These are phyloP conservation scores for Macrosoma leucophasiata DNA, from an alignment of 2,888 invertebrate genomes.

Conservation along the genomic window DNA sequence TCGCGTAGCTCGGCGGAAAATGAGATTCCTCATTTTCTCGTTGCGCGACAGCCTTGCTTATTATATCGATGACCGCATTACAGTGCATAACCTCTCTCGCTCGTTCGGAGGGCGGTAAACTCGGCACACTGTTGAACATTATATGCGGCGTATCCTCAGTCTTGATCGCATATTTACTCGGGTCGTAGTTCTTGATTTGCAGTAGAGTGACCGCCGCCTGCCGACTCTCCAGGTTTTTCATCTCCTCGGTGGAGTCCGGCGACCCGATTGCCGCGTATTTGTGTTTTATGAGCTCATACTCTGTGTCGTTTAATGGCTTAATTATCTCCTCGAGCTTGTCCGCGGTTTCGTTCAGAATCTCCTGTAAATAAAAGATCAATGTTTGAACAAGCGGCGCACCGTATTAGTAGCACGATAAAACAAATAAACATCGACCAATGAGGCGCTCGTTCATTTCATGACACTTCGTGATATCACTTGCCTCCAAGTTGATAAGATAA, in stretches of 20 bases:
- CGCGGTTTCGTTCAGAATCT: constrained; percentile 74
- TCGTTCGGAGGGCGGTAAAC: constrained; percentile 72
- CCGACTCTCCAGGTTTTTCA: constrained; percentile 70
- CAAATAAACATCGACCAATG: constrained; percentile 58
- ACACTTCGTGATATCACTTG: constrained; percentile 55
- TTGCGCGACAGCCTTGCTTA: constrained; percentile 71
- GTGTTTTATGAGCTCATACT: constrained; percentile 51
- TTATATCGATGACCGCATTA: constrained; percentile 70
- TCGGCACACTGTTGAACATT: constrained; percentile 75
- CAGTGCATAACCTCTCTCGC: constrained; percentile 72
- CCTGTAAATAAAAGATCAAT: constrained; percentile 66
- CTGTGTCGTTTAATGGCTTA: constrained; percentile 58
- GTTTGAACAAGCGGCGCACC: constrained; percentile 44
- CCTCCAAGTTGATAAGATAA: constrained; percentile 63
- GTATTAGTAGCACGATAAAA: constrained; percentile 54
- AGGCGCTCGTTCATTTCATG: constrained; percentile 49
- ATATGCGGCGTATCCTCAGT: constrained; percentile 70
- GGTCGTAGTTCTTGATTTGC: constrained; percentile 72
- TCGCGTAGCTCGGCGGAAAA: constrained; percentile 48
- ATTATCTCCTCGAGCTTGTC: constrained; percentile 76
- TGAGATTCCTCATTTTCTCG: constrained; percentile 66
- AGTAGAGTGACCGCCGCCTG: constrained; percentile 70
- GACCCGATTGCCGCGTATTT: constrained; percentile 64
- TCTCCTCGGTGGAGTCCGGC: constrained; percentile 70
- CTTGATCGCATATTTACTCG: constrained; percentile 62